Base-by-base conservation (phyloP, 2,888 invertebrate genomes). In the Drosophila nr. fundita region DNA sequence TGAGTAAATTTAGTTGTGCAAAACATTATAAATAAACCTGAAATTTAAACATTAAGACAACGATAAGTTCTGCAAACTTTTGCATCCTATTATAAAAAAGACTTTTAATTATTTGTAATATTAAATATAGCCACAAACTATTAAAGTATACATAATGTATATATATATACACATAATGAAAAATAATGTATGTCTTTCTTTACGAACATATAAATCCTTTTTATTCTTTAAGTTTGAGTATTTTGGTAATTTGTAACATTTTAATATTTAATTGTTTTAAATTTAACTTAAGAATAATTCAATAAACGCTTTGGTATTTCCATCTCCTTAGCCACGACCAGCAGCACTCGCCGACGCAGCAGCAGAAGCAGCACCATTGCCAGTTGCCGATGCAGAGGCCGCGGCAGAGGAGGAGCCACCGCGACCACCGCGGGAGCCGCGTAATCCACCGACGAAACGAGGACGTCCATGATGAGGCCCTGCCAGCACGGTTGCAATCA, bases 401-500 rank as follows among this genome's bases (percentile, higher is more conserved):
- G 77, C 38, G 1, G 79, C 69, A 18, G 73, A 52, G 11, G 66
- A 42, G 13, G 76, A 66, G 1, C 68, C 66, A 5, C 58, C 63
- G 3, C 64, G 53, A 2, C 62, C 62, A n/a, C 55, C 32, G 2
- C 38, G 27, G 18, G 15, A 34, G 6, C 70, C 62, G 38, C 52
- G n/a, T 10, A 15, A 50, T 52, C 60, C 72, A 42, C 61, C 61
- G 7, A 72, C 49, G 24, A n/a, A 42, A 5, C 68, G 58, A 27
- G 50, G 24, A 8, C n/a, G 2, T 8, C 11, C 29, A 10, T 4
- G 0, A 5, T 49, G 57, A 42, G 65, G 90, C 65, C 80, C 4
- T 3, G 91, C 90, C 38, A 82, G 66, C 34, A 64, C 80, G 18
- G 70, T 84, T 15, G 90, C 91, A 71, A 91, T 77, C 76, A 90